Conservation (phyloP, 2,113 vertebrate genomes). For the Chlorodrepanis virens region DNA sequence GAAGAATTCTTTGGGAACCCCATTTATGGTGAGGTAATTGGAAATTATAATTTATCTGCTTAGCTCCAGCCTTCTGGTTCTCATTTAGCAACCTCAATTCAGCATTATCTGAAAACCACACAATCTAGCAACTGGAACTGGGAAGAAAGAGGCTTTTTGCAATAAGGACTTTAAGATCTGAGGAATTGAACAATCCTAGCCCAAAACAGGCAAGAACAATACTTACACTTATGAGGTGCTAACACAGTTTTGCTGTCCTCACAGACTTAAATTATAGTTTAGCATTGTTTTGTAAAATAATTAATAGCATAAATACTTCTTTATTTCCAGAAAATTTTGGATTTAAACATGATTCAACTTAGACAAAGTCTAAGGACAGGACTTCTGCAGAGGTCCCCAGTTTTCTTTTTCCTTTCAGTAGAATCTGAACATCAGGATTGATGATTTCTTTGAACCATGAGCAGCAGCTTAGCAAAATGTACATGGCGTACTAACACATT, state of each 20-base stretch:
- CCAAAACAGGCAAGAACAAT: not conserved
- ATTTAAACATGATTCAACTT: not conserved
- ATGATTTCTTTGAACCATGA: not conserved
- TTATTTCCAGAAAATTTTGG: not conserved
- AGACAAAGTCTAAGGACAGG: not conserved
- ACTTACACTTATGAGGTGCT: not conserved
- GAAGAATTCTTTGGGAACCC: not conserved
- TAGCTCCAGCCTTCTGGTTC: constrained; percentile 27
- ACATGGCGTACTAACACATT: not conserved
- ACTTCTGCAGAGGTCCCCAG: not conserved
- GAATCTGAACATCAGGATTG: not conserved
- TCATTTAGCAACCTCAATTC: constrained; percentile 31
- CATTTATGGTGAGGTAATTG: not conserved
- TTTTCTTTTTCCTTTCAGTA: not conserved
- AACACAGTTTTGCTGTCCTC: not conserved
- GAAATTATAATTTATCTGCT: constrained; percentile 14
- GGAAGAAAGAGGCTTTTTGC: constrained; percentile 44
- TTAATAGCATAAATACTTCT: not conserved
- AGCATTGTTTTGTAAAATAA: not conserved
- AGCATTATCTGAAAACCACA: constrained; percentile 34
- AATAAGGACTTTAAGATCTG: not conserved
- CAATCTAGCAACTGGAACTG: not conserved
- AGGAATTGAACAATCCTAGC: not conserved
- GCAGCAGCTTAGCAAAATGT: not conserved
- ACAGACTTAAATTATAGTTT: not conserved